Base-by-base conservation (phyloP, 2,797 vertebrate genomes). In the Enteromius paludinosus region DNA sequence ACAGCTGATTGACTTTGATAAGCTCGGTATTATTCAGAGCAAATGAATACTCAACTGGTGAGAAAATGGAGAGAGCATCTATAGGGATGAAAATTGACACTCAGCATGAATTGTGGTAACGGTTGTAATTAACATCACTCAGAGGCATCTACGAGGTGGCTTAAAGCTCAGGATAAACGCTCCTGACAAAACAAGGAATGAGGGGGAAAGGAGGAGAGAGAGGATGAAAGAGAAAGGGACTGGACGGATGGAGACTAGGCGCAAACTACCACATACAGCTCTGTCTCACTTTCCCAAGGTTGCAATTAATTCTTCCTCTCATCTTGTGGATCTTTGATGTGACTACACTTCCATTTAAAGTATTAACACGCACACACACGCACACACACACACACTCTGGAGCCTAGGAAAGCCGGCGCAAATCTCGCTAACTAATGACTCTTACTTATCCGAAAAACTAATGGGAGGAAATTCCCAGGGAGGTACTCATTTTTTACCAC, bases 301-400 rank as follows among this genome's bases (percentile, higher is more conserved):
- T 89, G 86, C 89, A 87, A 91, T 91, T 86, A 90, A 90, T 88
- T 89, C 91, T 89, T 88, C 80, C 81, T 91, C 89, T 91, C 88
- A 87, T 91, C 88, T 91, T 87, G 74, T 87, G 87, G 78, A 85
- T 88, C 90, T 92, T 90, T 92, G 90, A 90, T 90, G 89, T 86
- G 84, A 85, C 90, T 88, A 83, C 83, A 84, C 56, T 81, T 81
- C 80, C 73, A 78, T 78, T 83, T 85, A 81, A 86, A 83, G 82
- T 74, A 83, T 80, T 80, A 80, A 68, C 52, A 82, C 38, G 38
- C 69, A 59, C 74, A 56, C 62, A 72, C 52, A 82, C 56, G 28
- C 69, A 59, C 69, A 49, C 52, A n/a, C 52, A 23, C 52, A 56
- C 54, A 59, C 54, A 25, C 11, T 2, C 56, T 20, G 23, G 49